Evolutionary conservation across 2,888 invertebrate species (phyloP).

Genomic region (Xestoiulus laeticollis): DNA sequence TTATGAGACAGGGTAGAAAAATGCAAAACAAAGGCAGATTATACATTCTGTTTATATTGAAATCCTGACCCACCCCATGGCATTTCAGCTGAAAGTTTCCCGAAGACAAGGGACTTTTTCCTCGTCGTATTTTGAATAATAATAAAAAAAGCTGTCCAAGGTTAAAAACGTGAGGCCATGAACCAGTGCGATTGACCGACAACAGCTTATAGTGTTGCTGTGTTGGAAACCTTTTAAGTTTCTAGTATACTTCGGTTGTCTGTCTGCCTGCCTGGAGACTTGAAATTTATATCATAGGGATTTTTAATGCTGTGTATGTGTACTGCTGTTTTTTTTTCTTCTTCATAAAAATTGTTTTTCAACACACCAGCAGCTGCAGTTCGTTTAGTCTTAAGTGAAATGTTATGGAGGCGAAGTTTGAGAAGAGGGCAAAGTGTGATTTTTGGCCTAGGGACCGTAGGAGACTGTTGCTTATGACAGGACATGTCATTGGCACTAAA

Average conservation of each 20-base stretch:
- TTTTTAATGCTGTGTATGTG: neutral
- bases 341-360: conserved; percentile 8
- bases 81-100: neutral
- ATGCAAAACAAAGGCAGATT: conserved; percentile 15
- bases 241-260: neutral
- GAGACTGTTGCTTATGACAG: neutral
- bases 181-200: conserved; percentile 29
- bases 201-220: neutral
- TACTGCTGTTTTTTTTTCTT: neutral
- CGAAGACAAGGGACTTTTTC: conserved; percentile 19
- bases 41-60: conserved; percentile 17
- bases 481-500: neutral
- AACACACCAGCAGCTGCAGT: neutral
- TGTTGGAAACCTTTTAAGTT: neutral
- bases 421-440: conserved; percentile 24
- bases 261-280: neutral
- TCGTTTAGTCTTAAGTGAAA: conserved; percentile 24
- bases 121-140: neutral
- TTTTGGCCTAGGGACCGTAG: neutral
- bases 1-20: neutral
- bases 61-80: conserved; percentile 11
- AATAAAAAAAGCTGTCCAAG: neutral
- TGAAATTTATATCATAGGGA: neutral
- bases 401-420: neutral
- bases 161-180: conserved; percentile 34